Base-by-base conservation (phyloP, 2,797 vertebrate genomes). In the Muscicapa comitata region DNA sequence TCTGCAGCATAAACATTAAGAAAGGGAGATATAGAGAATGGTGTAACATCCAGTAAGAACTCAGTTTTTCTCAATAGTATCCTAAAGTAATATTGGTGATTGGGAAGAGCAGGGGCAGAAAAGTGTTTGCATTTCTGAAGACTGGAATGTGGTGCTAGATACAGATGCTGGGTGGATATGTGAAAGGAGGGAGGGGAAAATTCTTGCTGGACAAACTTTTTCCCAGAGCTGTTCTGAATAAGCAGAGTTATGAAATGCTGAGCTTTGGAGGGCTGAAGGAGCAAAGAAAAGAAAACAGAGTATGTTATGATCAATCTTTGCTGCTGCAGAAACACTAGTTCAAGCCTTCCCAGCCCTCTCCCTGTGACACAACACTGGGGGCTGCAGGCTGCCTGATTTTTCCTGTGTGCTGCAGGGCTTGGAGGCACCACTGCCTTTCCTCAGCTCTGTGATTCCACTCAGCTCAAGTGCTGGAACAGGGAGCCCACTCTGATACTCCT, bases 91-190 rank as follows among this genome's bases (percentile, higher is more conserved):
- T 33, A 21, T 7, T 19, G 45, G 29, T 50, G 48, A 50, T 25
- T 35, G 37, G 53, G 38, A 67, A 54, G 16, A 88, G 31, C 74
- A 62, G 11, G 37, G 43, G 24, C 0, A 3, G 63, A 48, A 61
- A 76, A 40, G 7, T 3, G 1, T 59, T 70, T 54, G 28, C 28
- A 17, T 73, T 35, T 76, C 40, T 62, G 65, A 67, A 5, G 14
- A 21, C 1, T 5, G 35, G 20, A n/a, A 55, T 55, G 59, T 38
- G n/a, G n/a, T 42, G 35, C 43, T 31, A 20, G 37, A 29, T 25
- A 10, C 2, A 33, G 37, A 42, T 43, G 68, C 61, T 29, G 6
- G 0, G 0, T 35, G 35, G 47, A 7, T 37, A 45, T 7, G 19
- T 65, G 70, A 42, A 54, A 59, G 88, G 51, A 29, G 9, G 21